Percentiles rank a stretch among this genome's conserved stretches.
Conservation (phyloP, 2,888 invertebrate species). For the Dasysyrphus albostriatus region DNA sequence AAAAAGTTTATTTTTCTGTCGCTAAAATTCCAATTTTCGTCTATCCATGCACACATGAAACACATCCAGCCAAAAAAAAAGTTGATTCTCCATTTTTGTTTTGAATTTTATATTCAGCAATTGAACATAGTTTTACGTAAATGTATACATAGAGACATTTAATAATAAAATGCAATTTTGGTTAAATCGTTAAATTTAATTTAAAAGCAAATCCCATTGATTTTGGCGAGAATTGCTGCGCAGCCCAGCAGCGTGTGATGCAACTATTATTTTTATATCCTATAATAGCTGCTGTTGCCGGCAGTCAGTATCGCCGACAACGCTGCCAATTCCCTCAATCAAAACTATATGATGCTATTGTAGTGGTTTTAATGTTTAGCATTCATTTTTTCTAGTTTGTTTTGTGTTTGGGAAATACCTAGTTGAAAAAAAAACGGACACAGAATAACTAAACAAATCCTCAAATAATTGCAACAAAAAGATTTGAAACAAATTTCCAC, state of each 20-base stretch:
- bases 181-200: slow-evolving; percentile 72
- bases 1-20: not conserved
- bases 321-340: slow-evolving; percentile 43
- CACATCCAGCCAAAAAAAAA: not conserved
- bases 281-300: not conserved
- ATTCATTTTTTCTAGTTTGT: not conserved
- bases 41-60: not conserved
- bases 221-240: not conserved
- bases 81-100: slow-evolving; percentile 21
- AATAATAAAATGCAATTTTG: slow-evolving; percentile 67
- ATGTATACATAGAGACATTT: slow-evolving; percentile 23
- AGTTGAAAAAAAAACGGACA: not conserved
- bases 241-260: slow-evolving; percentile 24
- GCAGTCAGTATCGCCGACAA: not conserved
- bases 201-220: slow-evolving; percentile 71
- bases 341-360: slow-evolving; percentile 58
- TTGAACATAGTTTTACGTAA: slow-evolving; percentile 8
- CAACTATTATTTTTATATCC: slow-evolving; percentile 10
- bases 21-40: not conserved
- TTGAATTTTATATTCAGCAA: slow-evolving; percentile 47
- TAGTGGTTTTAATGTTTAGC: slow-evolving; percentile 59
- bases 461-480: slow-evolving; percentile 50
- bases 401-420: not conserved
- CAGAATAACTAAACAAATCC: slow-evolving; percentile 56
- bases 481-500: not conserved